A percentile compares a stretch with the other conserved stretches of the same genome.
Evolutionary conservation across 2,888 invertebrate genomes (phyloP).

Genomic region (Melieria crassipennis): DNA sequence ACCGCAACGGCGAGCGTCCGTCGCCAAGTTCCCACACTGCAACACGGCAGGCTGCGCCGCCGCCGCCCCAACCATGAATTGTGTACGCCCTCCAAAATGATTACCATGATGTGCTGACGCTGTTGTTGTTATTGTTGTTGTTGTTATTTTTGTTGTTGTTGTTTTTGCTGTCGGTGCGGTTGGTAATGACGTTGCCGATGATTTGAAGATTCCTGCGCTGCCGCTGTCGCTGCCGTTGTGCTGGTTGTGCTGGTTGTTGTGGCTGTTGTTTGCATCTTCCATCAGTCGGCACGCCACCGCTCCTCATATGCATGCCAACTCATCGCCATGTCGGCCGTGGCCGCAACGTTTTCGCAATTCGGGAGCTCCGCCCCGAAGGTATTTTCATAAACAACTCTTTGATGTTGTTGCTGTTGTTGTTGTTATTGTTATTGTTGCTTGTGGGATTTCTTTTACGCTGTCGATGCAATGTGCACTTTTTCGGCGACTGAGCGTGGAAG

Average conservation of each 20-base stretch:
- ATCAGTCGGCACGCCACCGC: neutral
- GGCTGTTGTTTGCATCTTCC: neutral
- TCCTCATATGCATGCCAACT: neutral
- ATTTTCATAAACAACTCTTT: constrained; percentile 33
- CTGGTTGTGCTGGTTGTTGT: neutral
- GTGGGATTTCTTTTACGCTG: too few relatives aligned
- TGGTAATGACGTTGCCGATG: neutral
- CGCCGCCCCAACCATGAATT: neutral
- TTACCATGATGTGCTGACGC: neutral
- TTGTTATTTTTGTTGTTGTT: neutral
- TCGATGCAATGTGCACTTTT: too few relatives aligned
- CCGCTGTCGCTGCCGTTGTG: neutral
- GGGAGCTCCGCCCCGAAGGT: constrained; percentile 65
- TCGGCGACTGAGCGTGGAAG: too few relatives aligned
- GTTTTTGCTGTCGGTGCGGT: neutral
- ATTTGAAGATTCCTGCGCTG: neutral
- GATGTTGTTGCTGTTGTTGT: too few relatives aligned
- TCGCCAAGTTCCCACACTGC: neutral
- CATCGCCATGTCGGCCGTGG: too few relatives aligned
- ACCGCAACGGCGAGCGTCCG: neutral
- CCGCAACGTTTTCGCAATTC: constrained; percentile 52
- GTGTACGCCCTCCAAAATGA: constrained; percentile 1
- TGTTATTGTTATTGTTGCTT: too few relatives aligned
- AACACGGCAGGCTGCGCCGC: neutral
- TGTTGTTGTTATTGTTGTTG: too few relatives aligned